Evolutionary conservation across 2,113 vertebrate species (phyloP).

Genomic region (Colinus virginianus): DNA sequence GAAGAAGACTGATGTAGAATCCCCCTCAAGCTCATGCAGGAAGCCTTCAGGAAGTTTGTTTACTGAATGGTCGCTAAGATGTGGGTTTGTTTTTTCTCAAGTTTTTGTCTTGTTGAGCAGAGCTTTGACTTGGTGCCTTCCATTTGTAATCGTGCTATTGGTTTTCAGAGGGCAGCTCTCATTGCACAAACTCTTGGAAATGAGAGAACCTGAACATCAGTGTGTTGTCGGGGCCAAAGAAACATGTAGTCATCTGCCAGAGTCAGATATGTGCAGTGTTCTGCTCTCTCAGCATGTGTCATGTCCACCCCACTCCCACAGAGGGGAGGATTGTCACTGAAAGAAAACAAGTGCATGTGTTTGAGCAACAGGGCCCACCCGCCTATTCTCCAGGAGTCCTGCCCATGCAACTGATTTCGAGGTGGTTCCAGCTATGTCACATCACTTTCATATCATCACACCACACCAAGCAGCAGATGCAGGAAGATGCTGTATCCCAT

Average conservation of each 20-base stretch:
- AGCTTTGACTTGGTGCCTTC: background rate
- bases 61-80: background rate
- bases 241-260: constrained; percentile 29
- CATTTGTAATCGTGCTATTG: constrained; percentile 3
- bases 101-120: constrained; percentile 42
- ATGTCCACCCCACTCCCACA: background rate
- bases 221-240: constrained; percentile 29
- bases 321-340: no score
- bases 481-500: background rate
- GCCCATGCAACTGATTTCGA: no score
- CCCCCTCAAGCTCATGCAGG: fast-evolving
- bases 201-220: constrained; percentile 51
- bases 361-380: background rate
- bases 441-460: background rate
- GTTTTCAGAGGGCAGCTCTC: constrained; percentile 55
- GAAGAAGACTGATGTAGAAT: background rate
- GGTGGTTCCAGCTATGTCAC: background rate
- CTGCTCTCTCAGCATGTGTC: background rate
- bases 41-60: background rate
- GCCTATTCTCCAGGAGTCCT: background rate
- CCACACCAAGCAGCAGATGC: background rate
- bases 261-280: background rate
- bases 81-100: background rate
- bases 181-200: constrained; percentile 62
- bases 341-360: background rate